These are phyloP conservation scores for Catostomus latipinnis DNA, from an alignment of 2,797 vertebrate genomes.

Conservation along the genomic window DNA sequence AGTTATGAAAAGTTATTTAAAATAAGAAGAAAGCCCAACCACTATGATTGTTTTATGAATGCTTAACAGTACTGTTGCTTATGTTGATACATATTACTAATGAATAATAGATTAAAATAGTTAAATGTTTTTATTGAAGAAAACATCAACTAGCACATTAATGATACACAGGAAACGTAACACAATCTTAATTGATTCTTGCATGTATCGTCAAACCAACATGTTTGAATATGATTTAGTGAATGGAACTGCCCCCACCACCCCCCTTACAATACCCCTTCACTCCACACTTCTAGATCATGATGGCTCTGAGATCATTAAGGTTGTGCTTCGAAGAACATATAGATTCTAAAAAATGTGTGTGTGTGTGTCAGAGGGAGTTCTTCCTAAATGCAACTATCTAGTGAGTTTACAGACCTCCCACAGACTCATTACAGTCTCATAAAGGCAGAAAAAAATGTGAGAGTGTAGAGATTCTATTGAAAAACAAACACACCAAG, in stretches of 20 bases:
- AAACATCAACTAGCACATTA: too few relatives aligned
- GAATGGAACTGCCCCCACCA: too few relatives aligned
- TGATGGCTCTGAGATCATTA: too few relatives aligned
- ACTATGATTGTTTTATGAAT: constrained; percentile 3
- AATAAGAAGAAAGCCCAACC: too few relatives aligned
- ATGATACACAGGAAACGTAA: too few relatives aligned
- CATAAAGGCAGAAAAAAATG: constrained; percentile 56
- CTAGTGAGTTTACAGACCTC: constrained; percentile 32
- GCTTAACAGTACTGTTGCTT: not conserved
- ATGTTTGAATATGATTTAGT: too few relatives aligned
- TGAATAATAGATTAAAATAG: not conserved
- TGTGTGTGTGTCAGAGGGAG: constrained; percentile 32
- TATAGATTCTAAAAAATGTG: not conserved
- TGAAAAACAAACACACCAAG: constrained; percentile 29
- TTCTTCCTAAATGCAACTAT: constrained; percentile 46
- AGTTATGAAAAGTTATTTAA: too few relatives aligned
- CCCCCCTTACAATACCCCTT: too few relatives aligned
- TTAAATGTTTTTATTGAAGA: too few relatives aligned
- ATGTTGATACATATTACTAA: not conserved
- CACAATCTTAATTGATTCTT: too few relatives aligned
- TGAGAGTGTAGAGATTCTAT: constrained; percentile 34
- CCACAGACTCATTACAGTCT: constrained; percentile 12
- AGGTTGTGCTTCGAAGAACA: not conserved
- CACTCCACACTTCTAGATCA: too few relatives aligned
- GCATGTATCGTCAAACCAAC: too few relatives aligned